Evolutionary conservation across 1,140 invertebrate species (phyloP), one percentile per base, ranked within the genome.

Genomic region (Drosophila sp.): DNA sequence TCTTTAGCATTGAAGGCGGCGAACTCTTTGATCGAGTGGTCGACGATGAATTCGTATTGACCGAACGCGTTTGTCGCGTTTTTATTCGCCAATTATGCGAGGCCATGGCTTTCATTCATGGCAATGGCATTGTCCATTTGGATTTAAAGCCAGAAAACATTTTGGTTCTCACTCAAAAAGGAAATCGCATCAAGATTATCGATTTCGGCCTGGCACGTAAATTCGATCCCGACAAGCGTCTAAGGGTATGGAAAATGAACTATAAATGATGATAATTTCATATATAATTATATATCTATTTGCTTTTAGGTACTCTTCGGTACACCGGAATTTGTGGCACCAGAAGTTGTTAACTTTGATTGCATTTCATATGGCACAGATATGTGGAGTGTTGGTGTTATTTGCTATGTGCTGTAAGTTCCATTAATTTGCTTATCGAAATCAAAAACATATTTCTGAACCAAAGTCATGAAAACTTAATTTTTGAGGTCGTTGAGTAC

Each of bases 141-240:
- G 98, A 99, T 92, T 95, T 99, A 94, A 99, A 99, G 96, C 98
- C 98, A 10, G 98, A 99, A 93, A 99, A 99, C 92, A 98, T 99
- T 80, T 93, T 99, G 1, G 99, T 98, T 89, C 93, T 99, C 27
- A 98, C 98, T 61, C 97, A 97, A 92, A 96, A 97, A 35, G 98
- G 98, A 5, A 99, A 99, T 92, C 94, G 98, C 76, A 98, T 99
- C 78, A 99, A 99, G 93, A 98, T 99, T 73, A 99, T 99, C 70
- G 98, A 99, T 92, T 99, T 99, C 92, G 98, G 98, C 17, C 93
- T 99, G 61, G 98, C 98, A 0, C 93, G 98, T 68, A 96, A 97
- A 91, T 99, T 96, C 79, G 97, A 98, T 92, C 97, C 98, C 0
- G 95, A 95, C 66, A 98, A 98, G 93, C 98, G 98, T 82, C 93